Conservation (phyloP, 2,888 invertebrate genomes). For the Dugesia japonica region DNA sequence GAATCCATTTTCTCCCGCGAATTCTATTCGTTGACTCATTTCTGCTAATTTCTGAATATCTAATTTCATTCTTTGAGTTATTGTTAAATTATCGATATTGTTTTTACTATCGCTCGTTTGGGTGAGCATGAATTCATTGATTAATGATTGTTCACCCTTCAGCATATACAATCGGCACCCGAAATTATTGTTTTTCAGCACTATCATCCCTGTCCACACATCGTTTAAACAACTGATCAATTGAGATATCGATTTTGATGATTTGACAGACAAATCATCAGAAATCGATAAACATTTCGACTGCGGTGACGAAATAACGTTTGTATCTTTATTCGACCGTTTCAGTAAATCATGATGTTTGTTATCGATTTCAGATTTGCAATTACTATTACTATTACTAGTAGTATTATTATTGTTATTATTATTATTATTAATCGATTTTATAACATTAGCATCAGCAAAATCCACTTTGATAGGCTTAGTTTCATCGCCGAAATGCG, state of each 20-base stretch:
- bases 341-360: constrained; percentile 12
- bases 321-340: constrained; percentile 21
- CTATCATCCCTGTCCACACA: constrained; percentile 81
- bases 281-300: not conserved
- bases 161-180: constrained; percentile 83
- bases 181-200: constrained; percentile 81
- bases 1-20: constrained; percentile 63
- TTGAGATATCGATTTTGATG: constrained; percentile 40
- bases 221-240: constrained; percentile 51
- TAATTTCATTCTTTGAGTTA: constrained; percentile 76
- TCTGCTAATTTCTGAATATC: constrained; percentile 84
- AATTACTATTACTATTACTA: not conserved
- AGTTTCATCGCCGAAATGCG: constrained; percentile 67
- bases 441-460: constrained; percentile 58
- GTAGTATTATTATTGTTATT: too few species aligned
- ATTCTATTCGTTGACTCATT: constrained; percentile 74
- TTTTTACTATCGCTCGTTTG: constrained; percentile 41
- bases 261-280: constrained; percentile 29
- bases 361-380: not conserved
- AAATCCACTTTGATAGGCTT: constrained; percentile 80
- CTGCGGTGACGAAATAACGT: not conserved
- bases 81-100: constrained; percentile 54
- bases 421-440: too few species aligned
- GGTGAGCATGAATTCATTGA: constrained; percentile 81
- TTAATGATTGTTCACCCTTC: constrained; percentile 78